Percentiles rank a stretch among this genome's conserved stretches.
These are phyloP conservation scores for Philopedon plagiatum DNA, from an alignment of 2,888 invertebrate species.

Conservation along the genomic window DNA sequence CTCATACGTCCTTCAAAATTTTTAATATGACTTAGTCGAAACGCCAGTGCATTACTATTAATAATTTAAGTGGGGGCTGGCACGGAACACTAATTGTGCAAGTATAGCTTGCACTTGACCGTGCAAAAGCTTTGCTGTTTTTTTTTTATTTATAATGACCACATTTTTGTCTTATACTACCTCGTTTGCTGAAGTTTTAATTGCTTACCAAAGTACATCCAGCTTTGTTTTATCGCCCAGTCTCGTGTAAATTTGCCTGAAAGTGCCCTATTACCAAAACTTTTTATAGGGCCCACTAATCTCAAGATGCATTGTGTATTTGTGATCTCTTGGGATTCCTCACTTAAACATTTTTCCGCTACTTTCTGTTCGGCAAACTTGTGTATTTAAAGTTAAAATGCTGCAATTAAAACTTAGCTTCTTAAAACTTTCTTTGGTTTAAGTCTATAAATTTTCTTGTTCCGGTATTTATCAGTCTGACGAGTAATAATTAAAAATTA, in stretches of 20 bases:
- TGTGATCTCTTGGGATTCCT: slow-evolving; percentile 55
- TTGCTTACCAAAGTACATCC: slow-evolving; percentile 62
- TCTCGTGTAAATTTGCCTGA: slow-evolving; percentile 56
- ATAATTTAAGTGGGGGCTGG: no score
- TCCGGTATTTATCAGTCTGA: no score
- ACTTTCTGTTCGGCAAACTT: slow-evolving; percentile 53
- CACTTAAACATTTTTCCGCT: slow-evolving; percentile 54
- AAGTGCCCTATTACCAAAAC: slow-evolving; percentile 58
- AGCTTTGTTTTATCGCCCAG: slow-evolving; percentile 59
- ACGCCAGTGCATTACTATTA: no score
- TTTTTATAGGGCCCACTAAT: slow-evolving; percentile 58
- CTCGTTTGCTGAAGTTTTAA: slow-evolving; percentile 57
- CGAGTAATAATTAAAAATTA: no score
- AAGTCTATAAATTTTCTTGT: no score
- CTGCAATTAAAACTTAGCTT: background rate
- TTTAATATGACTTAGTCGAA: no score
- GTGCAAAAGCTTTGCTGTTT: no score
- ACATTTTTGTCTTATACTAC: slow-evolving; percentile 59
- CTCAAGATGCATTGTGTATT: slow-evolving; percentile 55
- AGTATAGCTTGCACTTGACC: no score
- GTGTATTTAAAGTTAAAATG: slow-evolving; percentile 50
- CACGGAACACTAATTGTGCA: no score
- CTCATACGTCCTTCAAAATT: no score
- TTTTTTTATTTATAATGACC: no score
- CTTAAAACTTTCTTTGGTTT: background rate